Percentiles rank a stretch among this genome's conserved stretches.
These are phyloP conservation scores for Lagria hirta DNA, from an alignment of 2,888 invertebrate genomes.

Conservation along the genomic window DNA sequence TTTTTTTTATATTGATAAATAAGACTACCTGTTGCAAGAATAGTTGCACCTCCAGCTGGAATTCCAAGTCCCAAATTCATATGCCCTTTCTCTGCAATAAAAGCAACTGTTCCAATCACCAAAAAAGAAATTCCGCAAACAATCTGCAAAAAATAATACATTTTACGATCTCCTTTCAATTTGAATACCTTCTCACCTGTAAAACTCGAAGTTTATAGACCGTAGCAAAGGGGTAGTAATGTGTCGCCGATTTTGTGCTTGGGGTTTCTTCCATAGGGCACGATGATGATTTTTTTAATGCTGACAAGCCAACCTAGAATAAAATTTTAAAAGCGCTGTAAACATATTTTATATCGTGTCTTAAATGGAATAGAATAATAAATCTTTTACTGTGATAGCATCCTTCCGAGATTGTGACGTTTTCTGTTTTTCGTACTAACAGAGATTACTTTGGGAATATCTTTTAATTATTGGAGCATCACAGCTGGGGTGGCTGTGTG, in stretches of 20 bases:
- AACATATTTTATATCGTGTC: too few species aligned
- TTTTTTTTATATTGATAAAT: too few species aligned
- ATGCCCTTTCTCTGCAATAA: conserved; percentile 63
- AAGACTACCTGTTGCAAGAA: conserved; percentile 65
- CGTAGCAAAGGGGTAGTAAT: conserved; percentile 62
- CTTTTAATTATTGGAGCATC: too few species aligned
- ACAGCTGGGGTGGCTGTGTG: too few species aligned
- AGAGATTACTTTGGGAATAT: too few species aligned
- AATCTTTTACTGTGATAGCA: too few species aligned
- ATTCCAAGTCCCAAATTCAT: conserved; percentile 65
- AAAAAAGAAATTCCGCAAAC: conserved; percentile 64
- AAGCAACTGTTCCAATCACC: conserved; percentile 65
- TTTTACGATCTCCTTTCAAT: background rate
- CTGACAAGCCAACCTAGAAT: conserved; percentile 58
- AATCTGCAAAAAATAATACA: conserved; percentile 54
- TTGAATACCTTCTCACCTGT: conserved; percentile 51
- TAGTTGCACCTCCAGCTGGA: conserved; percentile 62
- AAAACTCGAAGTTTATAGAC: conserved; percentile 61
- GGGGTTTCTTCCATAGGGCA: conserved; percentile 38
- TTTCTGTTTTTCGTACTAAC: too few species aligned
- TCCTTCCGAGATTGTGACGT: too few species aligned
- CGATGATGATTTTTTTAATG: conserved; percentile 62
- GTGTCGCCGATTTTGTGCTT: conserved; percentile 40
- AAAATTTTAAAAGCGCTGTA: conserved; percentile 53
- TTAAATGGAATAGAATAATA: too few species aligned